These are phyloP conservation scores for Charaxes varanes DNA, from an alignment of 1,140 invertebrate species.

Conservation along the genomic window DNA sequence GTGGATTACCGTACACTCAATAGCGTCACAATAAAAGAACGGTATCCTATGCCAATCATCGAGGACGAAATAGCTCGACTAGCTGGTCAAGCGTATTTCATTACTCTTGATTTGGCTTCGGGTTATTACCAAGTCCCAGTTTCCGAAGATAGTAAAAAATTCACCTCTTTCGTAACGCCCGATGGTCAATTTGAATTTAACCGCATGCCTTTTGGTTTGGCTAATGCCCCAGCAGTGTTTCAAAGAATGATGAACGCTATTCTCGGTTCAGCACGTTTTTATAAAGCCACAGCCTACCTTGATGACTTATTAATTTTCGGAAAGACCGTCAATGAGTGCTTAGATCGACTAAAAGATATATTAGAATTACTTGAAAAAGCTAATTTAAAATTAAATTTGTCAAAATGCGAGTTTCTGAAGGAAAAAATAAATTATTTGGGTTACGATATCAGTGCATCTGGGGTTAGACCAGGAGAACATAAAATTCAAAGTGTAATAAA, in stretches of 20 bases:
- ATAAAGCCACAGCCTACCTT: slow-evolving; percentile 8
- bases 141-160: slow-evolving; percentile 4
- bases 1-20: slow-evolving; percentile 17
- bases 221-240: slow-evolving; percentile 16
- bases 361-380: slow-evolving; percentile 6
- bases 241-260: slow-evolving; percentile 14
- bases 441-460: slow-evolving; percentile 1
- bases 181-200: slow-evolving; percentile 16
- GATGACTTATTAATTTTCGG: slow-evolving; percentile 9
- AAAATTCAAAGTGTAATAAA: slow-evolving; percentile 7
- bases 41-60: slow-evolving; percentile 21
- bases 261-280: slow-evolving; percentile 7
- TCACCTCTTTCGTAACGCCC: slow-evolving; percentile 19
- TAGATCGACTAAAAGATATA: slow-evolving; percentile 5
- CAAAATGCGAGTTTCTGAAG: slow-evolving; percentile 8
- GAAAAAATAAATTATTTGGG: slow-evolving; percentile 5
- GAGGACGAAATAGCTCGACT: slow-evolving; percentile 20
- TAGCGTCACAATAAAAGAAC: slow-evolving; percentile 14
- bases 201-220: slow-evolving; percentile 13
- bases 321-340: not conserved
- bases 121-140: slow-evolving; percentile 15
- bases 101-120: slow-evolving; percentile 9
- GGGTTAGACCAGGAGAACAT: slow-evolving; percentile 2
- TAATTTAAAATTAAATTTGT: slow-evolving; percentile 8
- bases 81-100: slow-evolving; percentile 14